Conservation (phyloP, 2,888 invertebrate genomes). For the Emmelina monodactyla region DNA sequence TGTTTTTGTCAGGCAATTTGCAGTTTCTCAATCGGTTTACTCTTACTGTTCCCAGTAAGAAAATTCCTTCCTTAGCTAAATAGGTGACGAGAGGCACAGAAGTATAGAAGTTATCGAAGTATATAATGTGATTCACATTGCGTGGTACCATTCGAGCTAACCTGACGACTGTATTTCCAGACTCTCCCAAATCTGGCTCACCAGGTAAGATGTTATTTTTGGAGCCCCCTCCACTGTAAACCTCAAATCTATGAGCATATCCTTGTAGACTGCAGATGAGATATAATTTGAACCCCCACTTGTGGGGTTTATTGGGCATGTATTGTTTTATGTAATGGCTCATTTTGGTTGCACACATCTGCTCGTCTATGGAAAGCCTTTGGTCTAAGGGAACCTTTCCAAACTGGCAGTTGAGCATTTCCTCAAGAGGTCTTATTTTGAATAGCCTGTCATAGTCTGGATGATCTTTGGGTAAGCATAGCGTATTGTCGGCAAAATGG, state of each 20-base stretch:
- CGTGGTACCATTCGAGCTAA: conserved; percentile 21
- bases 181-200: conserved; percentile 23
- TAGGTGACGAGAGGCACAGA: conserved; percentile 20
- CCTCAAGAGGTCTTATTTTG: conserved; percentile 20
- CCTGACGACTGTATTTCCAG: conserved; percentile 21
- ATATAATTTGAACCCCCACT: conserved; percentile 24
- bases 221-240: conserved; percentile 20
- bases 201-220: conserved; percentile 18
- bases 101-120: conserved; percentile 22
- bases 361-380: conserved; percentile 22
- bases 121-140: conserved; percentile 21
- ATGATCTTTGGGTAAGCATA: conserved; percentile 19
- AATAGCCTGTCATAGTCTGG: conserved; percentile 20
- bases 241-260: conserved; percentile 20
- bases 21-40: conserved; percentile 21
- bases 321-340: conserved; percentile 23
- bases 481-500: conserved; percentile 18
- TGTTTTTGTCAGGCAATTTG: conserved; percentile 22
- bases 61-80: conserved; percentile 22
- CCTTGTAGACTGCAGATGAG: conserved; percentile 19
- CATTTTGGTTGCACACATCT: conserved; percentile 25
- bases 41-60: conserved; percentile 20
- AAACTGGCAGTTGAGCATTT: conserved; percentile 14
- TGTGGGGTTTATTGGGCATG: conserved; percentile 23
- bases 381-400: conserved; percentile 21